These are phyloP conservation scores for Phlogophora meticulosa DNA, from an alignment of 2,888 invertebrate species.

Conservation along the genomic window DNA sequence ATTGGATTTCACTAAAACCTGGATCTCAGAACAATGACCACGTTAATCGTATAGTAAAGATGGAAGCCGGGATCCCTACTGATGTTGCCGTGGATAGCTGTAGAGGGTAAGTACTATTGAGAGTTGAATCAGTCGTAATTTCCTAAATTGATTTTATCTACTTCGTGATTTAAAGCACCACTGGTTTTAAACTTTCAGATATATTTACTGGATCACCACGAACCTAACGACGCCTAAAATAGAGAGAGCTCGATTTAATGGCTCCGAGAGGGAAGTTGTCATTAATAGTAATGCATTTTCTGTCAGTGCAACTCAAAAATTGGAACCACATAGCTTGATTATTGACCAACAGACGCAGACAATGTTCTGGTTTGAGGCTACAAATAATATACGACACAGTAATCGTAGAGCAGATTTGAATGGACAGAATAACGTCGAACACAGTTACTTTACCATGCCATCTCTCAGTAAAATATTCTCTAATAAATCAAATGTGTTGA, in stretches of 20 bases:
- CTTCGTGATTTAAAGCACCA: no score
- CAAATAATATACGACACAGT: constrained; percentile 87
- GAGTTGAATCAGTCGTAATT: no score
- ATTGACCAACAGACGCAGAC: constrained; percentile 93
- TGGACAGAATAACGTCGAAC: constrained; percentile 91
- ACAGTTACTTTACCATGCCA: constrained; percentile 90
- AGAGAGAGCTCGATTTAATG: constrained; percentile 82
- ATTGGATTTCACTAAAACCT: no score
- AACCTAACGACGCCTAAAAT: constrained; percentile 93
- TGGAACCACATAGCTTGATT: constrained; percentile 88
- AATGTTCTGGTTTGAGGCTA: constrained; percentile 84
- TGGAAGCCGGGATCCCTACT: no score
- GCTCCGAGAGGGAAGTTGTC: constrained; percentile 91
- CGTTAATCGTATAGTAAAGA: no score
- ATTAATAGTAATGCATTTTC: neutral
- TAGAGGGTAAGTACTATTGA: no score
- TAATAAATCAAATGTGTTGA: constrained; percentile 92
- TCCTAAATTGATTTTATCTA: no score
- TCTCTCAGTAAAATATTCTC: constrained; percentile 57
- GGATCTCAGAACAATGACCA: no score
- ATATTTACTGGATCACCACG: constrained; percentile 96
- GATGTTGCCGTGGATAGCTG: no score
- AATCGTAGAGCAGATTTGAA: constrained; percentile 94
- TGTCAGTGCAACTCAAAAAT: neutral
- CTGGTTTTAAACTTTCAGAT: constrained; percentile 84